Conservation (phyloP, 2,113 vertebrate species). For the Lepus americanus region DNA sequence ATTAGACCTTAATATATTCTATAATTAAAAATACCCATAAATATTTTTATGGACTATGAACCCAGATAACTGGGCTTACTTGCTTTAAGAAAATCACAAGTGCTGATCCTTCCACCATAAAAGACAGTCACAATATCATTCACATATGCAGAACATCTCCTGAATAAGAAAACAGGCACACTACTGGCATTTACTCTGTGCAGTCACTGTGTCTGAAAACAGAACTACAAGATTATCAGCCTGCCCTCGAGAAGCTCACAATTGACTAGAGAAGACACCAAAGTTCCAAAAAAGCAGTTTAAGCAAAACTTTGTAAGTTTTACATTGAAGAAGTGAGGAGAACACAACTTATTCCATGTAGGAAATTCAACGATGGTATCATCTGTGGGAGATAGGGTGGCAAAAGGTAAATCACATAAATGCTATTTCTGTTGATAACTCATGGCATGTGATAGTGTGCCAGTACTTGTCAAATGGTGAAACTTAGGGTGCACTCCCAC, state of each 20-base stretch:
- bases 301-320: not conserved
- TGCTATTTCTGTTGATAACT: not conserved
- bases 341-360: not conserved
- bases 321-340: conserved; percentile 3
- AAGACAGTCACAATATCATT: not conserved
- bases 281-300: not conserved
- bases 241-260: not conserved
- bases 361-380: not conserved
- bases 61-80: not conserved
- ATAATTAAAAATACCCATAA: conserved; percentile 48
- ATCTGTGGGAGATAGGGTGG: not conserved
- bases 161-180: not conserved
- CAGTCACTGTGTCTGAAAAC: not conserved
- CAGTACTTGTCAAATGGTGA: not conserved
- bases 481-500: not conserved
- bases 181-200: not conserved
- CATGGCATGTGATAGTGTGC: not conserved
- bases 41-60: conserved; percentile 37
- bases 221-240: not conserved
- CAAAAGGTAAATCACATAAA: not conserved
- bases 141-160: not conserved
- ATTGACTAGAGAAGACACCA: not conserved
- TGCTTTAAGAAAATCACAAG: conserved; percentile 48
- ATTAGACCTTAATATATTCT: conserved; percentile 23
- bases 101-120: not conserved